These are phyloP conservation scores for Calycopis cecrops DNA, from an alignment of 1,140 invertebrate genomes.

Conservation along the genomic window DNA sequence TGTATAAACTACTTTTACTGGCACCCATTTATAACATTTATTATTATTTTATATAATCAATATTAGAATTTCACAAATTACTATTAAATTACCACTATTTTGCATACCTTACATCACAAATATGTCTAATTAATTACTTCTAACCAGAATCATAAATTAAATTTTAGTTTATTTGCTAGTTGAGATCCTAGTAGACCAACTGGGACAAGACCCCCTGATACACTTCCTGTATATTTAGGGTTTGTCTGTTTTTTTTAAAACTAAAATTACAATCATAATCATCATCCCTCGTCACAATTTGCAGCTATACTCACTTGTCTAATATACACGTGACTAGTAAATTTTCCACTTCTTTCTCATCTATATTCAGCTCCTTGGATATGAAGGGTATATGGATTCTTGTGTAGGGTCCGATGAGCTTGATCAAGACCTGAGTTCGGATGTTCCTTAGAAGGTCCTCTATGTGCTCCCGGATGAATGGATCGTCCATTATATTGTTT, in stretches of 20 bases:
- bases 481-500: constrained; percentile 99
- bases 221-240: too few species aligned
- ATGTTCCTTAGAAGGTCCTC: constrained; percentile 98
- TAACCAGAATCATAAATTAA: too few species aligned
- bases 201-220: too few species aligned
- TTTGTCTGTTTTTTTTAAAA: too few species aligned
- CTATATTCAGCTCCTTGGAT: constrained; percentile 97
- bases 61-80: too few species aligned
- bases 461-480: constrained; percentile 99
- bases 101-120: too few species aligned
- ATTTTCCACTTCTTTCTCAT: constrained; percentile 96
- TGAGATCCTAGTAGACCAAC: too few species aligned
- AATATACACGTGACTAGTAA: constrained; percentile 99
- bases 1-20: neutral
- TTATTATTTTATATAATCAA: neutral
- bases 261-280: neutral
- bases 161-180: too few species aligned
- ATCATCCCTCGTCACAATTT: too few species aligned
- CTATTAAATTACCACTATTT: too few species aligned
- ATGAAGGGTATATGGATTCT: constrained; percentile 99
- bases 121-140: too few species aligned
- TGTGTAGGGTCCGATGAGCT: constrained; percentile 98
- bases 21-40: neutral
- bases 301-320: constrained; percentile 83
- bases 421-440: constrained; percentile 97